Evolutionary conservation across 1,140 invertebrate genomes (phyloP), one percentile per base, ranked within the genome.

Genomic region (Philotrypesis tridentata): DNA sequence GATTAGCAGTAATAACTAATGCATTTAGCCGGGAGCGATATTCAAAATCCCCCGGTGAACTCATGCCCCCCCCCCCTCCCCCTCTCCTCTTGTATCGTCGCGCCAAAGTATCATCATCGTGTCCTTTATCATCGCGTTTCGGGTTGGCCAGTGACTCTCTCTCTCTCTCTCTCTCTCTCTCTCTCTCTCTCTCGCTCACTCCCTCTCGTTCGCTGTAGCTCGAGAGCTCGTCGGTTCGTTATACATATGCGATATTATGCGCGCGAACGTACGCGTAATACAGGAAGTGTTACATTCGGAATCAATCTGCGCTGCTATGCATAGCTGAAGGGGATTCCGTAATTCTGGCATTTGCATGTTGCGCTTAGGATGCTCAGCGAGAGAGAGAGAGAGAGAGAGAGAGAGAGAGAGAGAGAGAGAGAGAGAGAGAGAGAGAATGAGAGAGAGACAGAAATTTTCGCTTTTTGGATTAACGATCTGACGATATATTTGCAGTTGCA

Each of bases 1-100:
- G 89, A 90, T 90, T 89, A 89, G 87, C 84, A 85, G 86, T 88
- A 87, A 90, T 88, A 89, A 89, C 88, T 85, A 87, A 88, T 87
- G 88, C 84, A 89, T 89, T 87, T 83, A 88, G 86, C 83, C 75
- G 67, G 83, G 29, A 82, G 84, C 85, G 85, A 88, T 89, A 88
- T 90, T 88, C 88, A 87, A 89, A 88, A 88, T 79, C 85, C 83
- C 79, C 33, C n/a, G n/a, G 33, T 37, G 33, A 9, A 37, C 9
- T 37, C 33, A 37, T 3, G 3, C 33, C 33, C 9, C 33, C 67
- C 82, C 82, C 61, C 71, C 79, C 40, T 61, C 65, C 74, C 55
- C 14, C 61, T 65, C 37, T 48, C 79, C 84, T 25, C 82, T 27
- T 48, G 27, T 12, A 12, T 37, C 33, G 33, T 37, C 74, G 21